A percentile compares a stretch with the other conserved stretches of the same genome.
Conservation (phyloP, 2,888 invertebrate genomes). For the Perithous albicinctus region DNA sequence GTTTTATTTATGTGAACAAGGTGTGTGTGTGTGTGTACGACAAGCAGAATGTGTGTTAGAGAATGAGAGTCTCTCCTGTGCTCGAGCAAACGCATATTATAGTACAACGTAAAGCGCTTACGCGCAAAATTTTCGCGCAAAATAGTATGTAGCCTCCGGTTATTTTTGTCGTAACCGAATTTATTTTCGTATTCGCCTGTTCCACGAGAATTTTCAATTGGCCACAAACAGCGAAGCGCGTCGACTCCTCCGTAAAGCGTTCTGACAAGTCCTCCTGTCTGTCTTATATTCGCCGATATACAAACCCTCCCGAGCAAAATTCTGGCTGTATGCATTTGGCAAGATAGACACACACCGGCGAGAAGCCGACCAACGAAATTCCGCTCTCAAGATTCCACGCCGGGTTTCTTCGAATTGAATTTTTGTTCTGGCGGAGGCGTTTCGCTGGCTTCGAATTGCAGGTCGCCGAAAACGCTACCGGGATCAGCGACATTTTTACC, state of each 20-base stretch:
- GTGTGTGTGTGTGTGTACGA: neutral
- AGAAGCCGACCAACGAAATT: too few relatives aligned
- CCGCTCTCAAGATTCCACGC: conserved; percentile 16
- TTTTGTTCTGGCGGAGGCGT: conserved; percentile 6
- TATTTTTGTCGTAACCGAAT: conserved; percentile 75
- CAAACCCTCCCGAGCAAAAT: neutral
- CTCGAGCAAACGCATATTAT: neutral
- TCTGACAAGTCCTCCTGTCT: neutral
- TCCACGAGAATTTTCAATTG: conserved; percentile 69
- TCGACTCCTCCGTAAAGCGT: neutral
- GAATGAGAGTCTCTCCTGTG: neutral
- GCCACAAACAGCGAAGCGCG: conserved; percentile 34
- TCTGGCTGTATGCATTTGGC: conserved; percentile 8
- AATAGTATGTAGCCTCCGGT: conserved; percentile 72
- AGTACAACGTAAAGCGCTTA: neutral
- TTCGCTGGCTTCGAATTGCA: too few relatives aligned
- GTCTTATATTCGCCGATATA: conserved; percentile 5
- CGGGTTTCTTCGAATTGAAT: conserved; percentile 19
- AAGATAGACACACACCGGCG: neutral
- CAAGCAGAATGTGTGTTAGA: neutral
- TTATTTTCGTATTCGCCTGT: conserved; percentile 75
- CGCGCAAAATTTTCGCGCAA: conserved; percentile 70
- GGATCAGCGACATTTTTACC: too few relatives aligned
- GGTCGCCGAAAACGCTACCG: too few relatives aligned
- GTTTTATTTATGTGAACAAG: neutral